Evolutionary conservation across 2,888 invertebrate species (phyloP).

Genomic region (Hypolimnas misippus): DNA sequence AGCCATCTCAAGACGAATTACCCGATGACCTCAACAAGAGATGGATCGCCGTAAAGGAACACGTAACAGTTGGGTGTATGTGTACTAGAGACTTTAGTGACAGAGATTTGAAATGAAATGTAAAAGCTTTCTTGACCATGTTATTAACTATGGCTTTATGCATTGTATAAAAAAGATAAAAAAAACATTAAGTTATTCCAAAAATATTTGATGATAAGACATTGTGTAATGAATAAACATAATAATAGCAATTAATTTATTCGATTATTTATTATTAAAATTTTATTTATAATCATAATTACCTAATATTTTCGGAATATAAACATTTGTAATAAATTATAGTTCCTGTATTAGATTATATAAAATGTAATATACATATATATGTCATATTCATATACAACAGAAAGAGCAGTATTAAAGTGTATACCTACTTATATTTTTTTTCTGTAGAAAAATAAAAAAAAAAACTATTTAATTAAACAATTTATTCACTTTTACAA

Average conservation of each 20-base stretch:
- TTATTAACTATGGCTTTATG: not conserved
- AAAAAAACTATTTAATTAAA: slow-evolving; percentile 21
- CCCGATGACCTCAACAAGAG: slow-evolving; percentile 54
- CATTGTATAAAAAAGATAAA: not conserved
- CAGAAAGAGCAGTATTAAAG: too few relatives aligned
- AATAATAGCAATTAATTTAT: not conserved
- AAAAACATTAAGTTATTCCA: not conserved
- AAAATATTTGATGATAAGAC: not conserved
- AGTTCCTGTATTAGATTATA: too few relatives aligned
- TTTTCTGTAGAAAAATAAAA: too few relatives aligned
- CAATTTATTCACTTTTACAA: slow-evolving; percentile 24
- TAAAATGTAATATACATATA: too few relatives aligned
- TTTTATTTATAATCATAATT: not conserved
- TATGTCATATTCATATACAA: too few relatives aligned
- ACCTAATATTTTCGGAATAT: too few relatives aligned
- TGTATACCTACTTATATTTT: too few relatives aligned
- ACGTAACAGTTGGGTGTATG: slow-evolving; percentile 63
- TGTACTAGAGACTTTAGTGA: slow-evolving; percentile 55
- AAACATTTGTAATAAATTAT: too few relatives aligned
- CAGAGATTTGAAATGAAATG: slow-evolving; percentile 5
- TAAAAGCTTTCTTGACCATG: not conserved
- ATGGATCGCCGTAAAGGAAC: slow-evolving; percentile 58
- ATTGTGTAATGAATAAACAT: not conserved
- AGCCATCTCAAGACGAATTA: slow-evolving; percentile 48
- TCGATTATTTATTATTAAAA: not conserved